Base-by-base conservation (phyloP, 2,888 invertebrate species). In the Stenichneumon culpator region DNA sequence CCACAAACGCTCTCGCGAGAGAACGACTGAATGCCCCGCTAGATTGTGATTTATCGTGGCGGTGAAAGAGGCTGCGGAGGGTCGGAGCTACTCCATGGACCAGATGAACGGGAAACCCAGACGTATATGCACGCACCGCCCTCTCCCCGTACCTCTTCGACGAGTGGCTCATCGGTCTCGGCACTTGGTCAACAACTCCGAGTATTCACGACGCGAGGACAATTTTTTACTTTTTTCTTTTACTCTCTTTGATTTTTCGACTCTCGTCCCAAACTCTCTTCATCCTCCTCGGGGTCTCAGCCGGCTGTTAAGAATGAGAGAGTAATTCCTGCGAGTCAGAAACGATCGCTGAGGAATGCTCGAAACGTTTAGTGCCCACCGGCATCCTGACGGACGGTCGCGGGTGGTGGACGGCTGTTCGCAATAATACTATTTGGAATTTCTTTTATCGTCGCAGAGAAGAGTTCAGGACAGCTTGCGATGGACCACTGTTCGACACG, bases 31-130 rank as follows among this genome's bases (percentile, higher is more conserved):
- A 90, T 90, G 88, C 89, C 72, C 79, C 88, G 86, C 90, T 89
- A 89, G 90, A 90, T 90, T 90, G 90, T 90, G 89, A 90, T 90
- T 90, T 90, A 90, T 90, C 88, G 88, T 86, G 82, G 83, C 87
- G 84, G 86, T 87, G 88, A 89, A 87, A 88, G 83, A 86, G 85
- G 69, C 79, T 77, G 57, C 72, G 81, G 80, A 82, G 78, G 80
- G 77, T 83, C 79, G 77, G 50, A 57, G 72, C 44, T 47, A 50
- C 52, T 72, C 72, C 28, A 52, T 6, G 63, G 52, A 63, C 72
- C 79, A 39, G 39, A 65, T 44, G 65, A 47, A 74, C 44, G 44
- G 44, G 74, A 50, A 36, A 44, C 44, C 19, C 25, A 70, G 65
- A 44, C 39, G 39, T 67, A 67, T 67, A 52, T 73, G 73, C 77